A percentile compares a stretch with the other conserved stretches of the same genome.
Conservation (phyloP, 2,888 invertebrate species). For the Nomada flava region DNA sequence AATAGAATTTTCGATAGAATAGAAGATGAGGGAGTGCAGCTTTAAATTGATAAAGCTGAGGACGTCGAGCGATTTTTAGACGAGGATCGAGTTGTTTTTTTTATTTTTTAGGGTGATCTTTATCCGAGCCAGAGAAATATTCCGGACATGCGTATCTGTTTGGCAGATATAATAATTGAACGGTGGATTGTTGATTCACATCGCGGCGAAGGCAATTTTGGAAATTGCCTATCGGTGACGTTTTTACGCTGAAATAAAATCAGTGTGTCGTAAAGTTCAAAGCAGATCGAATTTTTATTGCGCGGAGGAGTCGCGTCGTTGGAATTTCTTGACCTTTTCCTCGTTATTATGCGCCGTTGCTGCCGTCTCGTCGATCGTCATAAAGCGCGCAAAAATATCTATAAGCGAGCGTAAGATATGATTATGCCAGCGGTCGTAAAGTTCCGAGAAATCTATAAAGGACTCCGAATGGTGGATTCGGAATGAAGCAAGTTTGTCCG, state of each 20-base stretch:
- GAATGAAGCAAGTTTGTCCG: constrained; percentile 17
- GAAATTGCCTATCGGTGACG: constrained; percentile 16
- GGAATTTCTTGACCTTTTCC: constrained; percentile 9
- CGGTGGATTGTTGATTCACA: neutral
- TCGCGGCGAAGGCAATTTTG: neutral
- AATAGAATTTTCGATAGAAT: constrained; percentile 33
- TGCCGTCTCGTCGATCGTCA: constrained; percentile 3
- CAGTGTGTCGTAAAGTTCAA: neutral
- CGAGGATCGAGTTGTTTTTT: constrained; percentile 1
- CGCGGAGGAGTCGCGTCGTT: constrained; percentile 1
- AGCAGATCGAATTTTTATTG: constrained; percentile 11
- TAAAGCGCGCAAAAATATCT: constrained; percentile 22
- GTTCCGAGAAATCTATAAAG: constrained; percentile 13
- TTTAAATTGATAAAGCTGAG: constrained; percentile 19
- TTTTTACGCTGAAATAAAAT: neutral
- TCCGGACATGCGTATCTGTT: neutral
- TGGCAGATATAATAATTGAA: neutral
- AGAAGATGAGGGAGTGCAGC: constrained; percentile 11
- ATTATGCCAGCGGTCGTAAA: constrained; percentile 10
- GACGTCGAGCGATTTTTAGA: constrained; percentile 13
- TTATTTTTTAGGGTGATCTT: neutral
- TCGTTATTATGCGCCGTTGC: constrained; percentile 22
- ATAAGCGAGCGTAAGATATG: neutral
- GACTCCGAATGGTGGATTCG: neutral
- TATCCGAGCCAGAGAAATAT: neutral